Base-by-base conservation (phyloP, 2,113 vertebrate genomes). In the Cyanoderma ruficeps region DNA sequence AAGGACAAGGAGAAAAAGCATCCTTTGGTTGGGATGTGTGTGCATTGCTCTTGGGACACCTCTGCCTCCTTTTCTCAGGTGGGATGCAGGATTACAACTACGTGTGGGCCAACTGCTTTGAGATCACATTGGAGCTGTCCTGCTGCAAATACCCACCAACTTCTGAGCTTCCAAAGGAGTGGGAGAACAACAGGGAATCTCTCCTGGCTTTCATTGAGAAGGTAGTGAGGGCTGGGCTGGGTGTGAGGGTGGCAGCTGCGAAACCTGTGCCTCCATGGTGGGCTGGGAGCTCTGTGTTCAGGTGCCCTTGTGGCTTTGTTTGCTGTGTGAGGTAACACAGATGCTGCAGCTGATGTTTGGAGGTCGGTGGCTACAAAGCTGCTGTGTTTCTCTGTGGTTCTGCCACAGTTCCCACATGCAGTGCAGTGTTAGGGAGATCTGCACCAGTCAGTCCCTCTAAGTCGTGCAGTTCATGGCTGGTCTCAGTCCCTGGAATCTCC, bases 71-170 rank as follows among this genome's bases (percentile, higher is more conserved):
- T 76, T 28, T 86, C 81, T 42, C 93, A 99, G 99, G 99, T 92
- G 99, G 99, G 50, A 99, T 99, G 99, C 99, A 99, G 97, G 99
- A 99, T 98, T 99, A 98, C 97, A 99, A 99, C 98, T 99, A 99
- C 14, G 89, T 99, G 52, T 97, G 99, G 97, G 99, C 98, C 71
- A 98, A 98, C 97, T 99, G 99, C 97, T 98, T 99, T 96, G 99
- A 99, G 97, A 98, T 99, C 96, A 99, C 99, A 0, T 95, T 99
- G 96, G 99, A 99, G 96, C 98, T 99, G 80, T 99, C 99, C 95
- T 99, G 99, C 98, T 99, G 99, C 98, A 99, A 99, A 84, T 98
- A 99, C 74, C 99, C 99, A 0, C 88, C 15, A 1, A 97, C 98
- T 33, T 94, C 98, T 0, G 96, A 98, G 83, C 98, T 99, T 83